Evolutionary conservation across 30 jellyfish, hydroid and myxozoan species (phyloP).

Genomic region (Aurelia aurita): DNA sequence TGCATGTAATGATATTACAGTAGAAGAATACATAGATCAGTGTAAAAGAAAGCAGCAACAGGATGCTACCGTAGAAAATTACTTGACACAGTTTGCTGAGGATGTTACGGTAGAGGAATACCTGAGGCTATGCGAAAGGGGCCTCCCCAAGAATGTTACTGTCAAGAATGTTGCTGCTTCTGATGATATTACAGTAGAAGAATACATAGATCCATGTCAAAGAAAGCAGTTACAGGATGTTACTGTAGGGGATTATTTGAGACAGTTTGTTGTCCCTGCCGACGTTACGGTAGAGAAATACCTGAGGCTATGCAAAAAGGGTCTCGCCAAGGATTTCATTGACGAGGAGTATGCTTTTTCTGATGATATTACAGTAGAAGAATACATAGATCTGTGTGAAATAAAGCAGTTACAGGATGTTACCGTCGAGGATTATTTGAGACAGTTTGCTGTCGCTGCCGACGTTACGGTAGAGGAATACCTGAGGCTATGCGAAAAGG

Average conservation of each 20-base stretch:
- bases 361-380: constrained; percentile 33
- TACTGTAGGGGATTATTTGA: not conserved
- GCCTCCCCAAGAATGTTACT: too few species aligned
- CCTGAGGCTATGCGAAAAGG: not conserved
- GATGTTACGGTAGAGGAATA: constrained; percentile 56
- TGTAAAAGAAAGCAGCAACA: not conserved
- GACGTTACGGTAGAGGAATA: constrained; percentile 40
- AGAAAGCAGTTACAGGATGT: not conserved
- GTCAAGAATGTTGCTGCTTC: too few species aligned
- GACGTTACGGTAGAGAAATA: constrained; percentile 53
- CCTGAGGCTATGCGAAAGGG: not conserved
- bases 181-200: constrained; percentile 59
- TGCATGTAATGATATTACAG: constrained; percentile 57
- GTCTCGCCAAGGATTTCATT: too few species aligned
- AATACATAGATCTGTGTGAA: not conserved
- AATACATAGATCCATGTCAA: constrained; percentile 8
- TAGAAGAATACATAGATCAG: constrained; percentile 32
- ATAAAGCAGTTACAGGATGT: too few species aligned
- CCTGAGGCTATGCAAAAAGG: not conserved
- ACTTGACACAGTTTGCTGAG: not conserved
- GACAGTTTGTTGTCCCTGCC: not conserved
- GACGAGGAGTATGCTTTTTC: too few species aligned
- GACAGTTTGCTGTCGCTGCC: not conserved
- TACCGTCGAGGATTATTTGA: constrained; percentile 24
- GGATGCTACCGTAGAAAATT: not conserved